Evolutionary conservation across 2,113 vertebrate genomes (phyloP), one percentile per base, ranked within the genome.

Genomic region (Muscicapa adusta): DNA sequence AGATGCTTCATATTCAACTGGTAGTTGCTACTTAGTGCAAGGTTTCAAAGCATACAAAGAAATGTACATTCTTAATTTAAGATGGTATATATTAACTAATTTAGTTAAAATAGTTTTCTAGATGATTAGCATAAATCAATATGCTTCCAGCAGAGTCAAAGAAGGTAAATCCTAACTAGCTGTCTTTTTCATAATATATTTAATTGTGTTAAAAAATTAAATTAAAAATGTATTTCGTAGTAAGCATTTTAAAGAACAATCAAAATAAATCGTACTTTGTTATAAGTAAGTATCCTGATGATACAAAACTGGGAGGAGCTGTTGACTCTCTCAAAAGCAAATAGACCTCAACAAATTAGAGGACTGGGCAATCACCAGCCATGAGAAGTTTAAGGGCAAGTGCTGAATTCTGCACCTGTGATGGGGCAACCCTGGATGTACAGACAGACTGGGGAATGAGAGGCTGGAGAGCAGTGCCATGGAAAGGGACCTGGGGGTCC

Each of bases 391-490:
- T 24, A 51, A 33, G 23, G 19, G 6, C 4, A 58, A 12, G 9
- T 53, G 12, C 15, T 5, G 6, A 23, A 29, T 81, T 58, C 60
- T 66, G 36, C 23, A n/a, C 8, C 38, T 74, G n/a, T 2, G 9
- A 10, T n/a, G 19, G 45, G 24, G 19, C 3, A 38, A 8, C 24
- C 5, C 28, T 25, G 29, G 24, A 6, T 14, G 38, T 22, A 20
- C 1, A 5, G 19, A 60, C 45, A 89, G 53, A 8, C 10, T 25
- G 60, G 26, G 18, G 24, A 60, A 47, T 45, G 60, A 60, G 12
- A 2, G 19, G 1, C 24, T 60, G 86, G 38, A 42, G 17, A 81
- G 19, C 5, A 67, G 24, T 0, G 0, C 8, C 1, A 1, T 0
- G 3, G 45, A 25, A 38, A 60, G 16, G 24, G 16, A 18, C 7